Base-by-base conservation (phyloP, 2,113 vertebrate genomes). In the Gobio gobio region DNA sequence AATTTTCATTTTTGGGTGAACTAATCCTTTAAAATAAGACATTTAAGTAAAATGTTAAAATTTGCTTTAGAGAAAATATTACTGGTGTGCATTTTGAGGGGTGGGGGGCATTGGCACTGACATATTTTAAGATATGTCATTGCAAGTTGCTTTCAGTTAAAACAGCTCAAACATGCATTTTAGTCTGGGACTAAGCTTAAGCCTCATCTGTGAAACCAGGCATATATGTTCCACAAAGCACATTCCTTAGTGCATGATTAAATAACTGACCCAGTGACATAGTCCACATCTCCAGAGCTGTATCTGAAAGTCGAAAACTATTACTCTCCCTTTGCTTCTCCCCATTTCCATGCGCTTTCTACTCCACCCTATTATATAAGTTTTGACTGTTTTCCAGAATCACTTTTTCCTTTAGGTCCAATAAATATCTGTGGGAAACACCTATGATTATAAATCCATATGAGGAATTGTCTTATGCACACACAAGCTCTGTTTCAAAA, bases 381-480 rank as follows among this genome's bases (percentile, higher is more conserved):
- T n/a, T 29, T 64, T 47, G 45, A 58, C 16, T 68, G 49, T 5
- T 40, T 47, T 81, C 68, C 26, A 70, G 24, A 47, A 56, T 61
- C 4, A 12, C 64, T 81, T 82, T 66, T 76, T 63, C 78, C 70
- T 51, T 58, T 10, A 82, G 45, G 81, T 77, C 36, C 68, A 79
- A 59, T 56, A 20, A 26, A 36, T 77, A 49, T 87, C 40, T 70
- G 72, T 49, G 43, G 72, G 78, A 78, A 82, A 84, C 83, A 77
- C 83, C 83, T 82, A 82, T 61, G 36, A 87, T 85, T 33, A 66
- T 72, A 85, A 80, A 61, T 73, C 77, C 54, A 43, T 73, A 79
- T 72, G 68, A 51, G 26, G 26, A 79, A 43, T 51, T 43, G 14
- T 73, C 64, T 40, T 40, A 22, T 49, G 33, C 63, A 63, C 74